These are phyloP conservation scores for Sminthurinus aureus DNA, from an alignment of 2,888 invertebrate genomes.

Conservation along the genomic window DNA sequence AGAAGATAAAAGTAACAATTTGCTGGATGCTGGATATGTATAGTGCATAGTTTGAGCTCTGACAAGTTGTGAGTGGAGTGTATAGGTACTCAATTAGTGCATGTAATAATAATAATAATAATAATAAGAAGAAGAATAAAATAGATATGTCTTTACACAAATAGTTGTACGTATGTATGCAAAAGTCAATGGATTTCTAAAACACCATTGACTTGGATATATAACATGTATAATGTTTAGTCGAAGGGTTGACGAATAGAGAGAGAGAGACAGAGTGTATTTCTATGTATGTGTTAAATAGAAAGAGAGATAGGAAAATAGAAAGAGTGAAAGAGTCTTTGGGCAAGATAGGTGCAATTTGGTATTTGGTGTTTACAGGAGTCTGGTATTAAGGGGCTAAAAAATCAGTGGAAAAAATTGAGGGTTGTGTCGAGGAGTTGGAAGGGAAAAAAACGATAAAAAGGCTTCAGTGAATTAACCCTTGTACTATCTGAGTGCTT, in stretches of 20 bases:
- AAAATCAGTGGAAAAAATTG: slow-evolving; percentile 47
- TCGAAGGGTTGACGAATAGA: background rate
- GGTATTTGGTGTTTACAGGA: slow-evolving; percentile 55
- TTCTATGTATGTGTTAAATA: background rate
- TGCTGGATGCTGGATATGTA: background rate
- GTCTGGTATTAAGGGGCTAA: slow-evolving; percentile 48
- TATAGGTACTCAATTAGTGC: background rate
- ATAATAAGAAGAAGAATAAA: too few relatives aligned
- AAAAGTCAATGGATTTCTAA: background rate
- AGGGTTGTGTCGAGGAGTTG: slow-evolving; percentile 49
- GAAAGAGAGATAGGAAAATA: slow-evolving; percentile 6
- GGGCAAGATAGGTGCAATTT: slow-evolving; percentile 57
- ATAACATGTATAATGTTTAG: background rate
- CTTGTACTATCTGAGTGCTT: slow-evolving; percentile 54
- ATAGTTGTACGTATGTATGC: background rate
- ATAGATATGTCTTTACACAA: slow-evolving; percentile 8
- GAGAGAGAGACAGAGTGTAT: slow-evolving; percentile 15
- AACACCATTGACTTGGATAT: background rate
- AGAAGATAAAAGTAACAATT: background rate
- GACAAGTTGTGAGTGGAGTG: background rate
- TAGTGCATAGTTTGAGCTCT: too few relatives aligned
- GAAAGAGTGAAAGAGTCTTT: slow-evolving; percentile 11
- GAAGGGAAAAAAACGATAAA: slow-evolving; percentile 52
- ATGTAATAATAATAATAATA: background rate
- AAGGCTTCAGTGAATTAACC: slow-evolving; percentile 55